Percentiles rank a stretch among this genome's conserved stretches.
phyloP scores from a whole-genome alignment of 2,113 vertebrate genomes.

The Cephalopholis sonnerati region DNA sequence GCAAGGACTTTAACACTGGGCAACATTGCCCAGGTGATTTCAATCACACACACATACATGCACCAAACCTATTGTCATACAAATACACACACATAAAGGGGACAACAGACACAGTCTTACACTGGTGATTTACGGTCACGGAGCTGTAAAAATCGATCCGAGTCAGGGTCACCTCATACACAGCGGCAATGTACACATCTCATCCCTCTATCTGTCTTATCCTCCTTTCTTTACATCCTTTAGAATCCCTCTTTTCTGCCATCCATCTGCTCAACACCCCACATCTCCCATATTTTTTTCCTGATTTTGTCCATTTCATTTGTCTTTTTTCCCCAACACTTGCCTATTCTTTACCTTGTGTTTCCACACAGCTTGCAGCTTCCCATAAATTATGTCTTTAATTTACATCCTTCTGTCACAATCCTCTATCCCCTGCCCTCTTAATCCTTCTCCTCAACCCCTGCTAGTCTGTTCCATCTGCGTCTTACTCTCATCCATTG shows the following conservation, averaged over 20 bases:
- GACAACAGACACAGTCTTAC: not conserved
- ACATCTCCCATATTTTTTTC: not conserved
- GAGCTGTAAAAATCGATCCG: conserved; percentile 70
- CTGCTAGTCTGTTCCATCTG: conserved; percentile 25
- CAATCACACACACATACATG: conserved; percentile 2
- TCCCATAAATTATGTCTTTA: conserved; percentile 29
- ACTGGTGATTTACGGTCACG: conserved; percentile 68
- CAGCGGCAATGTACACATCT: conserved; percentile 38
- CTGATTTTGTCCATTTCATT: not conserved
- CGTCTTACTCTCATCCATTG: conserved; percentile 15
- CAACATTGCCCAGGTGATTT: conserved; percentile 18
- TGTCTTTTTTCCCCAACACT: not conserved
- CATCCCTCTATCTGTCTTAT: conserved; percentile 34
- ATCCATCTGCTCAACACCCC: conserved; percentile 18
- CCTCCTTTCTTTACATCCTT: conserved; percentile 34
- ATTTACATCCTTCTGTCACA: conserved; percentile 22
- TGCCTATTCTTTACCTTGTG: not conserved
- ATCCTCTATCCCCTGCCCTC: conserved; percentile 18
- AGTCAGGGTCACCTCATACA: conserved; percentile 69
- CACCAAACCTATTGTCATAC: conserved; percentile 16
- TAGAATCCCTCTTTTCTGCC: conserved; percentile 18
- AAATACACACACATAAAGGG: conserved; percentile 27
- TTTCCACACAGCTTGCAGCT: conserved; percentile 18
- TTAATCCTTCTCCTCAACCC: conserved; percentile 41
- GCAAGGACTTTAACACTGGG: not conserved